phyloP scores from a whole-genome alignment of 2,113 vertebrate species.

The Hippolais icterina region DNA sequence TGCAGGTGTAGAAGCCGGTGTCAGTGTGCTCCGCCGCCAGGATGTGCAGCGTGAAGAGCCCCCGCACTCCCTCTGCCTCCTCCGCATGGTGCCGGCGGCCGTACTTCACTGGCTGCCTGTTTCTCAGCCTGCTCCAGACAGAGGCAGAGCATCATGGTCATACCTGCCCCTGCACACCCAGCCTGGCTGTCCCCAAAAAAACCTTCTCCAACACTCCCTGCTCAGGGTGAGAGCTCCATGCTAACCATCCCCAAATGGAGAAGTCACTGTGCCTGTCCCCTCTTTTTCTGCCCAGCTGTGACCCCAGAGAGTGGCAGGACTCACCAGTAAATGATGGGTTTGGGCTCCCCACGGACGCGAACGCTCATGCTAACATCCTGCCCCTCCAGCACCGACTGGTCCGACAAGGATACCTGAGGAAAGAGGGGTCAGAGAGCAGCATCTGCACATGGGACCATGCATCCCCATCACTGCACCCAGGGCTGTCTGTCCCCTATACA shows the following conservation, averaged over 20 bases:
- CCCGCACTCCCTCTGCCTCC: conserved; percentile 76
- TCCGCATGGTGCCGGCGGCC: conserved; percentile 81
- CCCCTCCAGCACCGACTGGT: conserved; percentile 89
- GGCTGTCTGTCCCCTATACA: not conserved
- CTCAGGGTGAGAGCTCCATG: not conserved
- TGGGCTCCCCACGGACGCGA: conserved; percentile 88
- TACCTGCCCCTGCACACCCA: not conserved
- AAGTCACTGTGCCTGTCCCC: not conserved
- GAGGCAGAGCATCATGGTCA: not conserved
- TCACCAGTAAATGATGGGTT: conserved; percentile 97
- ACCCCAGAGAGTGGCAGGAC: not conserved
- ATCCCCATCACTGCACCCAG: not conserved
- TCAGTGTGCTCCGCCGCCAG: conserved; percentile 82
- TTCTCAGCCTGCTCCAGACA: conserved; percentile 83
- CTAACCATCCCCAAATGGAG: not conserved
- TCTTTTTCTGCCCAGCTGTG: not conserved
- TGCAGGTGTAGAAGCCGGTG: conserved; percentile 91
- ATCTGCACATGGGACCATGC: not conserved
- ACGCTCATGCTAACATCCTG: conserved; percentile 92
- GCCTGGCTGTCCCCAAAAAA: not conserved
- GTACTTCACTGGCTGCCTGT: conserved; percentile 89
- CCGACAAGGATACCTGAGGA: conserved; percentile 81
- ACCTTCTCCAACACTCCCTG: not conserved
- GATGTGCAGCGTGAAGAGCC: conserved; percentile 85
- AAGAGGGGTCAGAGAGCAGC: not conserved